Conservation (phyloP, 2,888 invertebrate species). For the Eueremaeus valkanovi region DNA sequence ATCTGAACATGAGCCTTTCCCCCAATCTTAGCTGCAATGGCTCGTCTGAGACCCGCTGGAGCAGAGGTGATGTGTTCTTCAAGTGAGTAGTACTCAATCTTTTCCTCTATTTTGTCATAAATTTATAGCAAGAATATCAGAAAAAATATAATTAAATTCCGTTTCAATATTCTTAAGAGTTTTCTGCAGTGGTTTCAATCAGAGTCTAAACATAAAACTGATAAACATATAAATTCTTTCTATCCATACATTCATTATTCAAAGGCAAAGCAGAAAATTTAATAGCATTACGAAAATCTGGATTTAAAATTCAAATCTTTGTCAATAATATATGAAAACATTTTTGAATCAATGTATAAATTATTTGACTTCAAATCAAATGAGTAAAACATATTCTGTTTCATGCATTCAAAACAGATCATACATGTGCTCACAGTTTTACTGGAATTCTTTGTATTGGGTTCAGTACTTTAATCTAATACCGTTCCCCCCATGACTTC, state of each 20-base stretch:
- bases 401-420: too few relatives aligned
- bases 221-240: not conserved
- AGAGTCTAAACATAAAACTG: too few relatives aligned
- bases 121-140: not conserved
- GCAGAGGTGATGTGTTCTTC: slow-evolving; percentile 70
- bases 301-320: not conserved
- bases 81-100: slow-evolving; percentile 56
- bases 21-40: slow-evolving; percentile 79
- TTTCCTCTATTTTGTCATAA: not conserved
- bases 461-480: too few relatives aligned
- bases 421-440: too few relatives aligned
- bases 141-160: not conserved
- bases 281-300: not conserved
- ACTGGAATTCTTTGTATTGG: too few relatives aligned
- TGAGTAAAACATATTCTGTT: too few relatives aligned
- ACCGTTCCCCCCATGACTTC: too few relatives aligned
- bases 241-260: not conserved
- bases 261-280: not conserved
- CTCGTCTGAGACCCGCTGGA: slow-evolving; percentile 73
- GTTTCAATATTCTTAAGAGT: not conserved
- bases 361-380: too few relatives aligned
- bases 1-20: slow-evolving; percentile 61
- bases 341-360: too few relatives aligned
- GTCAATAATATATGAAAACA: not conserved
- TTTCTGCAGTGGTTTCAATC: not conserved